Percentiles rank a stretch among this genome's conserved stretches.
These are phyloP conservation scores for Pachypanchax playfairii DNA, from an alignment of 2,113 vertebrate species.

Conservation along the genomic window DNA sequence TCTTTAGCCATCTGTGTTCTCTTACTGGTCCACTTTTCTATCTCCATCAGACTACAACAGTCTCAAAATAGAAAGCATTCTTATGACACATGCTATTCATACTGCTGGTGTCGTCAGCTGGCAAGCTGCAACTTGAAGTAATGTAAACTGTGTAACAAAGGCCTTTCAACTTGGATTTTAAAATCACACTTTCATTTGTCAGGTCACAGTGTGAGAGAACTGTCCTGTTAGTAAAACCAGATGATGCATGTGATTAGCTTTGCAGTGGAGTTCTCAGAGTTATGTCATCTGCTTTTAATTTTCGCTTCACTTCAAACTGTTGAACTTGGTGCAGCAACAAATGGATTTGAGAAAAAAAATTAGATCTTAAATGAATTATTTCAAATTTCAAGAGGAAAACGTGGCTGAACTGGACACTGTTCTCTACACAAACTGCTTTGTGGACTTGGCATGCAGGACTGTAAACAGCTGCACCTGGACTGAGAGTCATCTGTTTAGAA, in stretches of 20 bases:
- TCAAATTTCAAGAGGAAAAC: slow-evolving; percentile 45
- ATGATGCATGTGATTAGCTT: slow-evolving; percentile 25
- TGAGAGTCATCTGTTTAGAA: slow-evolving; percentile 58
- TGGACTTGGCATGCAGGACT: slow-evolving; percentile 37
- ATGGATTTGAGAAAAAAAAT: slow-evolving; percentile 46
- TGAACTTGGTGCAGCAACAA: slow-evolving; percentile 42
- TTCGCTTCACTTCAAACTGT: slow-evolving; percentile 54
- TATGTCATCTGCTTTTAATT: slow-evolving; percentile 65
- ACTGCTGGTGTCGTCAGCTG: slow-evolving; percentile 32
- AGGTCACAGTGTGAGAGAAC: slow-evolving; percentile 1
- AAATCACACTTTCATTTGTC: neutral
- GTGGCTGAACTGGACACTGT: slow-evolving; percentile 36
- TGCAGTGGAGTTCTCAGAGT: slow-evolving; percentile 34
- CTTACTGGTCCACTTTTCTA: slow-evolving; percentile 30
- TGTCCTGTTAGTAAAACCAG: neutral
- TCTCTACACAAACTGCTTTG: slow-evolving; percentile 20
- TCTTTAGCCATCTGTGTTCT: slow-evolving; percentile 55
- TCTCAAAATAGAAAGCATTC: slow-evolving; percentile 54
- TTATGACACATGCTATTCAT: slow-evolving; percentile 51
- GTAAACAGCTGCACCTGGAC: slow-evolving; percentile 57
- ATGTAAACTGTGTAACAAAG: slow-evolving; percentile 8
- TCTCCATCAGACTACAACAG: slow-evolving; percentile 41
- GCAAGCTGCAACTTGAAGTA: slow-evolving; percentile 37
- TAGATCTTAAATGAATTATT: slow-evolving; percentile 31
- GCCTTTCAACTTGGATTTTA: no score